Conservation (phyloP, 2,797 vertebrate genomes). For the Lacerta viridis region DNA sequence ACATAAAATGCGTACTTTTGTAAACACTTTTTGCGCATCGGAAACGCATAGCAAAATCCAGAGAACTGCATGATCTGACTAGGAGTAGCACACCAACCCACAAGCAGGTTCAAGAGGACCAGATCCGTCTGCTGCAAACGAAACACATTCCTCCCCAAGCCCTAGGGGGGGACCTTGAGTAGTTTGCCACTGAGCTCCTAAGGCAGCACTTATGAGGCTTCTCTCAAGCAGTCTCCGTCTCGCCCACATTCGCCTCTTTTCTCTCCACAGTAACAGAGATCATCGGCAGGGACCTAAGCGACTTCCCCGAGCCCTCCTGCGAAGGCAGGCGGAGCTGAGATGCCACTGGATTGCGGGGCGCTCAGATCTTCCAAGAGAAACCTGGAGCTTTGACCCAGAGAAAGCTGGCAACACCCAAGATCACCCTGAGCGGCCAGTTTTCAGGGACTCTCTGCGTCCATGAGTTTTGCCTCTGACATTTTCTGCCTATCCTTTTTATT, state of each 20-base stretch:
- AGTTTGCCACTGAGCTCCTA: not conserved
- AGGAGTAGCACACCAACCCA: too few relatives aligned
- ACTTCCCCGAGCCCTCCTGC: slow-evolving; percentile 84
- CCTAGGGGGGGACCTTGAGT: slow-evolving; percentile 18
- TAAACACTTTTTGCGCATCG: too few relatives aligned
- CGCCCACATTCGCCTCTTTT: not conserved
- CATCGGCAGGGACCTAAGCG: slow-evolving; percentile 91
- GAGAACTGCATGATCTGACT: too few relatives aligned
- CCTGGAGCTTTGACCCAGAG: not conserved
- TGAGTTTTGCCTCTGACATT: not conserved
- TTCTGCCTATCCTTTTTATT: not conserved
- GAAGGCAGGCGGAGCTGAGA: slow-evolving; percentile 76
- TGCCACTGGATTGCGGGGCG: not conserved
- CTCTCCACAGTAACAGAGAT: slow-evolving; percentile 89
- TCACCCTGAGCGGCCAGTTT: not conserved
- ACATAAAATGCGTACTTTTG: too few relatives aligned
- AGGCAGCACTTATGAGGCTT: not conserved
- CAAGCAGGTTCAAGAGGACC: too few relatives aligned
- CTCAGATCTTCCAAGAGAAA: not conserved
- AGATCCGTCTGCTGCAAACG: too few relatives aligned
- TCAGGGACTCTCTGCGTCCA: not conserved
- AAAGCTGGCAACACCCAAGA: not conserved
- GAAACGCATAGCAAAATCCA: too few relatives aligned
- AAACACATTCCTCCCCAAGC: not conserved
- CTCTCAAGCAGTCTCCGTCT: not conserved